phyloP scores from a whole-genome alignment of 2,888 invertebrate genomes.

The Abscondita cerata region DNA sequence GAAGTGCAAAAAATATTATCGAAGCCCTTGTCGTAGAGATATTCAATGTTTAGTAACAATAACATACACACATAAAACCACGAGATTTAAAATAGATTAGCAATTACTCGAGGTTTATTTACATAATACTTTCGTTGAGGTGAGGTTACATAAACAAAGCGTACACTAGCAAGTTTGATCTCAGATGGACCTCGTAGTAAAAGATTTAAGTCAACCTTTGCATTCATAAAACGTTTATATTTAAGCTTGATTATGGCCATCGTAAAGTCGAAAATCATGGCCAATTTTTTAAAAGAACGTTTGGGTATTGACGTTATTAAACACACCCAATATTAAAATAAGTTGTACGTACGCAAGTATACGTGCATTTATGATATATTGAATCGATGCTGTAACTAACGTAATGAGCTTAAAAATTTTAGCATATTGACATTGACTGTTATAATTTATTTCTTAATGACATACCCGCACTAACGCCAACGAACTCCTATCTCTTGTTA shows the following conservation, averaged over 20 bases:
- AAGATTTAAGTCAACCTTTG: background rate
- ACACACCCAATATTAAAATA: too few species aligned
- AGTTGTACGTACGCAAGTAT: too few species aligned
- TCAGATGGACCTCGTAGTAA: background rate
- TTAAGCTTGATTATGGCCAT: background rate
- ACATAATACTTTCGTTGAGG: slow-evolving; percentile 7
- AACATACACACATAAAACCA: background rate
- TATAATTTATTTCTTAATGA: too few species aligned
- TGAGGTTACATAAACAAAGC: background rate
- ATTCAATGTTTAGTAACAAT: background rate
- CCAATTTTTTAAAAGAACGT: background rate
- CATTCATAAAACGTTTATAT: background rate
- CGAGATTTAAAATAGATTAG: slow-evolving; percentile 5
- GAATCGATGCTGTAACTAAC: too few species aligned
- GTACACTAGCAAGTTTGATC: background rate
- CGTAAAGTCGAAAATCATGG: background rate
- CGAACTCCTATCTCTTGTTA: too few species aligned
- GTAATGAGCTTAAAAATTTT: too few species aligned
- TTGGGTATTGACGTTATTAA: too few species aligned
- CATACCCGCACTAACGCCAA: too few species aligned
- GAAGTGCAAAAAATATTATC: too few species aligned
- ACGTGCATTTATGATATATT: too few species aligned
- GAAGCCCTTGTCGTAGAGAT: too few species aligned
- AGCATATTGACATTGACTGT: too few species aligned
- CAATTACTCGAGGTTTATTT: slow-evolving; percentile 9